Percentiles rank a stretch among this genome's conserved stretches.
Evolutionary conservation across 2,113 vertebrate species (phyloP).

Genomic region (Cheilinus undulatus): DNA sequence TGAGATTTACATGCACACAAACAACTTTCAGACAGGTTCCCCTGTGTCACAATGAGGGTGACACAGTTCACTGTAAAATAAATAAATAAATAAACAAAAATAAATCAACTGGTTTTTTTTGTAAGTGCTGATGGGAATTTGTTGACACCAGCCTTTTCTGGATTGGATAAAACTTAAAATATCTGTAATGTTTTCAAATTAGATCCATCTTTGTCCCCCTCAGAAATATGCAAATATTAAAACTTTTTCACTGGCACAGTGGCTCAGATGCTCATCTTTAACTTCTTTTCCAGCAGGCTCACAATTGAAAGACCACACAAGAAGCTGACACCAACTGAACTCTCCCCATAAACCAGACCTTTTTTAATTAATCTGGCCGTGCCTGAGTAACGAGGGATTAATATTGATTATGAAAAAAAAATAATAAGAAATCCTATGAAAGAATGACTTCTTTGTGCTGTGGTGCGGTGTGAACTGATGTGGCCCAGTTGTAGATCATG

Average conservation of each 20-base stretch:
- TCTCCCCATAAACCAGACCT: slow-evolving; percentile 9
- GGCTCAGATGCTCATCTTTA: slow-evolving; percentile 17
- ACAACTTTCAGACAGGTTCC: slow-evolving; percentile 46
- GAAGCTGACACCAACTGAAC: slow-evolving; percentile 31
- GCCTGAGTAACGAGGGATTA: slow-evolving; percentile 34
- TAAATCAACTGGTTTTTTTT: slow-evolving; percentile 23
- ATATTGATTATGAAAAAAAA: slow-evolving; percentile 50
- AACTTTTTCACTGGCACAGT: neutral
- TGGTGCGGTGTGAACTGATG: slow-evolving; percentile 24
- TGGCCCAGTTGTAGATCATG: slow-evolving; percentile 45
- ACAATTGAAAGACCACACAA: slow-evolving; percentile 51
- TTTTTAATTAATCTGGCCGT: slow-evolving; percentile 35
- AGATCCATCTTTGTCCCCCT: neutral
- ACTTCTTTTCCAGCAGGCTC: neutral
- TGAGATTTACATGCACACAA: slow-evolving; percentile 64
- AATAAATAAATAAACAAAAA: too few species aligned
- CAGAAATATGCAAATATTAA: neutral
- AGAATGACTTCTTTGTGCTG: slow-evolving; percentile 66
- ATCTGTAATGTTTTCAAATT: too few species aligned
- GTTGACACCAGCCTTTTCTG: neutral
- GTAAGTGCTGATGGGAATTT: neutral
- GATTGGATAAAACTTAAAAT: too few species aligned
- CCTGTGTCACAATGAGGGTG: slow-evolving; percentile 6
- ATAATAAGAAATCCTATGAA: slow-evolving; percentile 46
- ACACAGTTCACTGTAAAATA: slow-evolving; percentile 34